Conservation (phyloP, 37 sponge, comb jelly and placozoan genomes). For the Haliclona indistincta region DNA sequence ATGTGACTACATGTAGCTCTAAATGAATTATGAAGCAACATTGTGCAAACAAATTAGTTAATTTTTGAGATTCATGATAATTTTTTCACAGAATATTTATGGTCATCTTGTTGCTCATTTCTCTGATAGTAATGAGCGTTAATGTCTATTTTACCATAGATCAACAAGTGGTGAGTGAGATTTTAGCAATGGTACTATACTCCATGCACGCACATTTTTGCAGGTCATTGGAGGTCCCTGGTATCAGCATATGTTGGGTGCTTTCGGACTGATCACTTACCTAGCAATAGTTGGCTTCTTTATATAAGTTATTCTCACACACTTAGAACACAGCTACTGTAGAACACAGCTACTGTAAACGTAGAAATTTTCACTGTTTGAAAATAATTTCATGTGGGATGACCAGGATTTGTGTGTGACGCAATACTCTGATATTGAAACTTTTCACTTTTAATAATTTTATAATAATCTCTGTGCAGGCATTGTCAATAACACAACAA, state of each 20-base stretch:
- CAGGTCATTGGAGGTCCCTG: conserved; percentile 34
- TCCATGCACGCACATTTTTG: neutral
- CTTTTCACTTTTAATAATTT: too few species aligned
- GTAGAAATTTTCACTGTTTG: too few species aligned
- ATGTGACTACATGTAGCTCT: conserved; percentile 73
- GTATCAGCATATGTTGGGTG: conserved; percentile 23
- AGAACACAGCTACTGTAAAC: too few species aligned
- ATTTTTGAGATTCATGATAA: neutral
- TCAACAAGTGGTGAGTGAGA: conserved; percentile 17
- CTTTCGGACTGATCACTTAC: conserved; percentile 33
- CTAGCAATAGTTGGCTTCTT: conserved; percentile 17
- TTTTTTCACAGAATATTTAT: conserved; percentile 14
- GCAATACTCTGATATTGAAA: too few species aligned
- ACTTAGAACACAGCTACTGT: too few species aligned
- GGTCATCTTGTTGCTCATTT: conserved; percentile 49
- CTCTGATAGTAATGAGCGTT: conserved; percentile 33
- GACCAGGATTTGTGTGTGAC: too few species aligned
- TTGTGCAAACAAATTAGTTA: conserved; percentile 43
- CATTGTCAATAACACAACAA: too few species aligned
- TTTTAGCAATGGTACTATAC: too few species aligned
- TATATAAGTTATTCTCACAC: too few species aligned
- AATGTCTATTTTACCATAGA: conserved; percentile 61
- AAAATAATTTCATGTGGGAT: too few species aligned
- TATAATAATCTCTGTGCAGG: too few species aligned
- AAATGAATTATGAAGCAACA: conserved; percentile 75